Evolutionary conservation across 1,140 invertebrate genomes (phyloP).

Genomic region (Leptinotarsa defecta): DNA sequence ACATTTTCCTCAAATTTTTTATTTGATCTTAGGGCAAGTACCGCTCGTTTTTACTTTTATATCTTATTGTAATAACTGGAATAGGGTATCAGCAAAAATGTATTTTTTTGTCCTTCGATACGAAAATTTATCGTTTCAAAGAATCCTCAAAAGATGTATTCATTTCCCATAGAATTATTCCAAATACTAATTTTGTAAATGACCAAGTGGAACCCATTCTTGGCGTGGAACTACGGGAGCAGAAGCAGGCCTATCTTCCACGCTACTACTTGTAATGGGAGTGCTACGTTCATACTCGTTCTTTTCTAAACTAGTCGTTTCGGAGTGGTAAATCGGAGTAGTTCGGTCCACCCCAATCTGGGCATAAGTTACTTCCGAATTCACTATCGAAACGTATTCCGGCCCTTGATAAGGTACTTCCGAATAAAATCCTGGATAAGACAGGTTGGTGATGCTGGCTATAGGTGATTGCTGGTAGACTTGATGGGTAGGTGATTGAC

Average conservation of each 20-base stretch:
- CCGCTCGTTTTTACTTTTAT: too few species aligned
- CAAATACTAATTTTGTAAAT: conserved; percentile 37
- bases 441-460: conserved; percentile 52
- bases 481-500: conserved; percentile 54
- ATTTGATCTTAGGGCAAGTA: too few species aligned
- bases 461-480: conserved; percentile 52
- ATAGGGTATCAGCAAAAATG: too few species aligned
- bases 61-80: too few species aligned
- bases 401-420: conserved; percentile 52
- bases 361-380: conserved; percentile 46
- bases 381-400: conserved; percentile 49
- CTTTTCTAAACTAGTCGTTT: conserved; percentile 26
- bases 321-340: conserved; percentile 43
- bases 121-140: too few species aligned
- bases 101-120: too few species aligned
- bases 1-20: too few species aligned
- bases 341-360: conserved; percentile 44
- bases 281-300: conserved; percentile 39
- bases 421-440: conserved; percentile 53
- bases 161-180: too few species aligned
- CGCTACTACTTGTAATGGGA: conserved; percentile 15
- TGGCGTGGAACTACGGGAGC: conserved; percentile 38
- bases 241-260: conserved; percentile 41
- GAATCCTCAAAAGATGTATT: too few species aligned
- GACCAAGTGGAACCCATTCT: conserved; percentile 43